Evolutionary conservation across 2,113 vertebrate genomes (phyloP).

Genomic region (Picathartes gymnocephalus): DNA sequence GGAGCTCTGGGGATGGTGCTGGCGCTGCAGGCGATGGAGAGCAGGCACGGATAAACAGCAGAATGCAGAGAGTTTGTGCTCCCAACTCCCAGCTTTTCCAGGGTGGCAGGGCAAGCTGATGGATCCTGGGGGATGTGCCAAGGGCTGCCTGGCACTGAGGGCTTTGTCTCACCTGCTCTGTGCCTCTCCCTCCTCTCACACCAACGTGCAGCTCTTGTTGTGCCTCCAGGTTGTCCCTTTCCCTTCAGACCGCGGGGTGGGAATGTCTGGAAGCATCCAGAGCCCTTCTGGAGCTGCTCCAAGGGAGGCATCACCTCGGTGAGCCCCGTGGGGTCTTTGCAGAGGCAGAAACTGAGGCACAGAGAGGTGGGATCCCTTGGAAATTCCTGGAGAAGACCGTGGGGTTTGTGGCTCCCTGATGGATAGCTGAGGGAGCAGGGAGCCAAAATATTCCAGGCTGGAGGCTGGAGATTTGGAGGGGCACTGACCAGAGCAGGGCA

Average conservation of each 20-base stretch:
- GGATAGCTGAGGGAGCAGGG: background rate
- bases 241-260: background rate
- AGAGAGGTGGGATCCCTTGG: background rate
- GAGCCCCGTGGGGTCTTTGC: background rate
- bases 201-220: background rate
- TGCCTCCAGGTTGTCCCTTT: background rate
- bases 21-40: constrained; percentile 21
- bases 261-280: background rate
- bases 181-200: background rate
- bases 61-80: background rate
- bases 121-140: background rate
- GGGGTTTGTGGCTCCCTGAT: background rate
- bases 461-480: background rate
- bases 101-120: background rate
- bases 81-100: background rate
- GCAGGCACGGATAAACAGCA: background rate
- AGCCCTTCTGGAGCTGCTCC: background rate
- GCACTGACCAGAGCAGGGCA: background rate
- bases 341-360: background rate
- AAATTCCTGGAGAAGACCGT: background rate
- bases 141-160: background rate
- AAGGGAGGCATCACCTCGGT: accelerated
- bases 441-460: background rate
- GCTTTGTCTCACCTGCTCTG: background rate
- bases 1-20: constrained; percentile 25